Conservation (phyloP, 2,113 vertebrate genomes). For the Carlito syrichta region DNA sequence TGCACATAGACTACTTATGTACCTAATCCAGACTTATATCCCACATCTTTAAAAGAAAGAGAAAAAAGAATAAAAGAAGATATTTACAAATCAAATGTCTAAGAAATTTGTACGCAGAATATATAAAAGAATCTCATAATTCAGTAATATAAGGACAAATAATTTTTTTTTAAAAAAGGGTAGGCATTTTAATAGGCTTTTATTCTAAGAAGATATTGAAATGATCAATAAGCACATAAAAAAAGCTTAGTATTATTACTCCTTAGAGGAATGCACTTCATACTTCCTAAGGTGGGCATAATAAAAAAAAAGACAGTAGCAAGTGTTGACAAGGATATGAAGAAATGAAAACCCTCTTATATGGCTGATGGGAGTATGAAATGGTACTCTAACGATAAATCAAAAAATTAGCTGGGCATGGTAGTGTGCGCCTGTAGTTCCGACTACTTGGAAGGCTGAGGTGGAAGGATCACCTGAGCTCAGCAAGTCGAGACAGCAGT, state of each 20-base stretch:
- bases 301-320: neutral
- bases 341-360: neutral
- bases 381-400: no score
- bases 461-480: neutral
- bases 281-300: neutral
- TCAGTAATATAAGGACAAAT: neutral
- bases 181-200: neutral
- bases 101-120: neutral
- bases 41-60: no score
- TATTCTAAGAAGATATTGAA: neutral
- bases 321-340: neutral
- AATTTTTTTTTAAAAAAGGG: neutral
- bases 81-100: neutral
- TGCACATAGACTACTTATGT: no score
- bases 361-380: neutral
- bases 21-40: no score
- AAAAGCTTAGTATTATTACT: neutral
- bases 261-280: neutral
- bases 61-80: neutral
- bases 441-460: neutral
- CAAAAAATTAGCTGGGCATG: accelerated
- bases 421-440: neutral
- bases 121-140: neutral
- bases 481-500: neutral
- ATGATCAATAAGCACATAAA: neutral